Conservation (phyloP, 2,113 vertebrate species). For the Prinia subflava region DNA sequence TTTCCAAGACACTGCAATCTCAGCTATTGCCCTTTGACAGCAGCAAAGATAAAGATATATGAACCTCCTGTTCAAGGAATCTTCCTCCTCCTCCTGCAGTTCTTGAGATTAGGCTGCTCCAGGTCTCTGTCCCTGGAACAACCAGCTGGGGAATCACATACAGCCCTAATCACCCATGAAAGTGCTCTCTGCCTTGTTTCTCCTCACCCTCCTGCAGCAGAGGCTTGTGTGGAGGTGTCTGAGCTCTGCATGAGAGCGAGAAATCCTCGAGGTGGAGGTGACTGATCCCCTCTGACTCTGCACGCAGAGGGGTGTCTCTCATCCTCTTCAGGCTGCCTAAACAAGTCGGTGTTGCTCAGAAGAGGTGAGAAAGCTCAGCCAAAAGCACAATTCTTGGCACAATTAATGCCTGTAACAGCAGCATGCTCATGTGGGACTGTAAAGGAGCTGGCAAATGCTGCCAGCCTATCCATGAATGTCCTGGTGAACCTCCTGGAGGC, state of each 20-base stretch:
- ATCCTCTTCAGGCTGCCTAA: not conserved
- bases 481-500: not conserved
- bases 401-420: not conserved
- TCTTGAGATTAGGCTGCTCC: not conserved
- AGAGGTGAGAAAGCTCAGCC: not conserved
- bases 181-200: not conserved
- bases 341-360: not conserved
- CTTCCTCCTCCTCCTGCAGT: not conserved
- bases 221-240: not conserved
- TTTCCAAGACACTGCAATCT: conserved; percentile 10
- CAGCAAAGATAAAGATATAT: conserved; percentile 13
- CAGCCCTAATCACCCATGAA: not conserved
- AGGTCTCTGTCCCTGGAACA: not conserved
- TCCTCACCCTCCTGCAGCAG: not conserved
- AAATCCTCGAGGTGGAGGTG: not conserved
- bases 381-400: not conserved
- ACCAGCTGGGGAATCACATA: not conserved
- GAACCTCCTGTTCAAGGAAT: not conserved
- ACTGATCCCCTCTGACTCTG: not conserved
- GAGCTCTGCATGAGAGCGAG: fast-evolving
- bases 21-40: conserved; percentile 56
- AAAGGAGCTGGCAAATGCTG: not conserved
- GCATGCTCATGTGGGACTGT: not conserved
- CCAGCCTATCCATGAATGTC: not conserved
- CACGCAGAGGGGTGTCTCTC: not conserved